A percentile compares a stretch with the other conserved stretches of the same genome.
These are phyloP conservation scores for Tenodera sinensis DNA, from an alignment of 2,888 invertebrate genomes.

Conservation along the genomic window DNA sequence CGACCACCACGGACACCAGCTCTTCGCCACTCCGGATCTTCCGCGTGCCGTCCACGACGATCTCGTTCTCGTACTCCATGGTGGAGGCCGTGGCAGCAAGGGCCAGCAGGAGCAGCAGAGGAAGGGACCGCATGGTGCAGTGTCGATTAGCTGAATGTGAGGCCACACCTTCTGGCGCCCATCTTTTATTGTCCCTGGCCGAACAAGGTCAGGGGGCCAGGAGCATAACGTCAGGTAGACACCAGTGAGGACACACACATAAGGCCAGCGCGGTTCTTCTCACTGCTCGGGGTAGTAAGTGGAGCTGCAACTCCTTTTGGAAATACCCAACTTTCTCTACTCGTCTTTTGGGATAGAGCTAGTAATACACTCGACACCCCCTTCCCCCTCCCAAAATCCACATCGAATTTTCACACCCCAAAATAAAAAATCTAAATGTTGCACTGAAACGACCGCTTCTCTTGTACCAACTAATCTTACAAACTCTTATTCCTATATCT, in stretches of 20 bases:
- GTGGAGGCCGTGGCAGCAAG: background rate
- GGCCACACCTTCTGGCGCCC: constrained; percentile 32
- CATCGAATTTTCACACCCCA: too few species aligned
- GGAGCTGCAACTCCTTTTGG: too few species aligned
- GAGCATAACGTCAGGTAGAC: background rate
- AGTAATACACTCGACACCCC: too few species aligned
- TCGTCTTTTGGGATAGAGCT: too few species aligned
- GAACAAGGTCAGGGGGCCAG: constrained; percentile 8
- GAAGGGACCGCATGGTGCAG: background rate
- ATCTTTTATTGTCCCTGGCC: constrained; percentile 29
- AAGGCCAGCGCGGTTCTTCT: background rate
- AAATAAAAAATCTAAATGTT: too few species aligned
- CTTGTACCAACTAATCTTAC: too few species aligned
- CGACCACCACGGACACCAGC: constrained; percentile 65
- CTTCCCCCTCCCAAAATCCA: too few species aligned
- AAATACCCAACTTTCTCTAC: too few species aligned
- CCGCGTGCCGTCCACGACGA: background rate
- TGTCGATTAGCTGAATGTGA: constrained; percentile 7
- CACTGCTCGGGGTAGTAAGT: too few species aligned
- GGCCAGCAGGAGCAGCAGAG: background rate
- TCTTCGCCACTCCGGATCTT: constrained; percentile 48
- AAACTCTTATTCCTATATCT: too few species aligned
- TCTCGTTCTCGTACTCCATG: background rate
- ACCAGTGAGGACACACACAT: background rate
- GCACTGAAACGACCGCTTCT: too few species aligned